Evolutionary conservation across 2,113 vertebrate species (phyloP).

Genomic region (Catharus minimus): DNA sequence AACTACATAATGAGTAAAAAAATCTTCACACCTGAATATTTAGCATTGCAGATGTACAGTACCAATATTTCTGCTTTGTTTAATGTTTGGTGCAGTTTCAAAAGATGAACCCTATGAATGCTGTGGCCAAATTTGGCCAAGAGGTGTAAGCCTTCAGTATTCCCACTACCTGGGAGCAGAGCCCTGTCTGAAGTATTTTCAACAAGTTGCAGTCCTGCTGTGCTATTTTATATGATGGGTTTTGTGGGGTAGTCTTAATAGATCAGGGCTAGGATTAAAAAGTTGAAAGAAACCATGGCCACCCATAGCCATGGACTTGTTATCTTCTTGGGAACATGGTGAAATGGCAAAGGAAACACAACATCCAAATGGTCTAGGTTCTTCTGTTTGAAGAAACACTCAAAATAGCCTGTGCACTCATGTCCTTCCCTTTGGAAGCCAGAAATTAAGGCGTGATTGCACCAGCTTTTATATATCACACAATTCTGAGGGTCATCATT

Average conservation of each 20-base stretch:
- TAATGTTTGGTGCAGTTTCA: neutral
- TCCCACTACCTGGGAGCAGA: neutral
- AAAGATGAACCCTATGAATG: accelerated
- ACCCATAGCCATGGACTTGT: neutral
- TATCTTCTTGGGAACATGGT: neutral
- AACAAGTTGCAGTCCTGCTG: neutral
- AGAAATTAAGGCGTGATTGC: accelerated
- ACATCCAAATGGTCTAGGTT: neutral
- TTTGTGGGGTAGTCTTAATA: neutral
- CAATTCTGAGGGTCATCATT: neutral
- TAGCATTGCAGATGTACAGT: neutral
- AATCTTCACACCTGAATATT: neutral
- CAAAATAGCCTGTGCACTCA: neutral
- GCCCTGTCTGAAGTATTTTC: neutral
- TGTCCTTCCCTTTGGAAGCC: neutral
- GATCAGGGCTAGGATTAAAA: neutral
- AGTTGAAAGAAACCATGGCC: neutral
- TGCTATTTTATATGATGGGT: neutral
- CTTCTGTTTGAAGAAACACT: neutral
- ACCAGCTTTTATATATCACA: neutral
- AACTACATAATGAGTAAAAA: neutral
- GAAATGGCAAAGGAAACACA: neutral
- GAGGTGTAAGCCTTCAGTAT: neutral
- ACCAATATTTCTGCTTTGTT: neutral
- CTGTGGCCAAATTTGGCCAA: neutral